Percentiles rank a stretch among this genome's conserved stretches.
phyloP scores from a whole-genome alignment of 2,113 vertebrate genomes.

The Phalacrocorax carbo region DNA sequence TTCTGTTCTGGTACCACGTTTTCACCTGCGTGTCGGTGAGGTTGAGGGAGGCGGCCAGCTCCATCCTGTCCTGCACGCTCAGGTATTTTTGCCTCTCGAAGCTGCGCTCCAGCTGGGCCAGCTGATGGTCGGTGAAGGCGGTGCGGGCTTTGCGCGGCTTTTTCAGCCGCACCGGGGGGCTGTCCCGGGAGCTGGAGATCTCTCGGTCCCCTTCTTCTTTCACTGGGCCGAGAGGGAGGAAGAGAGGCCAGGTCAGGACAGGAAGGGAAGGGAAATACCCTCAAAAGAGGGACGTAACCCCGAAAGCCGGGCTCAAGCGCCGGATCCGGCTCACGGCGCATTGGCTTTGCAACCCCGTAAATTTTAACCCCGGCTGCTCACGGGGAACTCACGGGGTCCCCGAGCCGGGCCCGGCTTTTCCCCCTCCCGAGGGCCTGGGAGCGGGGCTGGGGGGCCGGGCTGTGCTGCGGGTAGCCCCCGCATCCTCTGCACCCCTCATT shows the following conservation, averaged over 20 bases:
- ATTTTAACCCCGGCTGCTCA: neutral
- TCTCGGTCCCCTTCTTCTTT: constrained; percentile 97
- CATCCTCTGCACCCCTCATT: neutral
- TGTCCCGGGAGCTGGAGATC: constrained; percentile 97
- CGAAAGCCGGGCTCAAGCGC: neutral
- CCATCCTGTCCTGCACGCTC: constrained; percentile 98
- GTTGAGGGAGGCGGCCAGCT: constrained; percentile 96
- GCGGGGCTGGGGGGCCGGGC: neutral
- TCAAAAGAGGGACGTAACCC: neutral
- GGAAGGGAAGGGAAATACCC: neutral
- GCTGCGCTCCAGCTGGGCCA: constrained; percentile 97
- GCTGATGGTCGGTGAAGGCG: constrained; percentile 97
- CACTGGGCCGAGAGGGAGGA: constrained; percentile 74
- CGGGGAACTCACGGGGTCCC: neutral
- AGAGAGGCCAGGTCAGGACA: neutral
- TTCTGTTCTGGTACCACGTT: constrained; percentile 99
- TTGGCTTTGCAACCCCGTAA: neutral
- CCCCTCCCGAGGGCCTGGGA: neutral
- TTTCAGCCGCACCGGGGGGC: constrained; percentile 92
- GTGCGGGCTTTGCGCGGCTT: constrained; percentile 97
- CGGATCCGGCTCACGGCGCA: neutral
- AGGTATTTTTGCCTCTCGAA: constrained; percentile 97
- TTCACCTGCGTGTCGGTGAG: constrained; percentile 99
- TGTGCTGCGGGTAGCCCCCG: neutral
- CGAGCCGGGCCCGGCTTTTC: neutral